phyloP scores from a whole-genome alignment of 1,140 invertebrate species.

The Dreissena polymorpha region DNA sequence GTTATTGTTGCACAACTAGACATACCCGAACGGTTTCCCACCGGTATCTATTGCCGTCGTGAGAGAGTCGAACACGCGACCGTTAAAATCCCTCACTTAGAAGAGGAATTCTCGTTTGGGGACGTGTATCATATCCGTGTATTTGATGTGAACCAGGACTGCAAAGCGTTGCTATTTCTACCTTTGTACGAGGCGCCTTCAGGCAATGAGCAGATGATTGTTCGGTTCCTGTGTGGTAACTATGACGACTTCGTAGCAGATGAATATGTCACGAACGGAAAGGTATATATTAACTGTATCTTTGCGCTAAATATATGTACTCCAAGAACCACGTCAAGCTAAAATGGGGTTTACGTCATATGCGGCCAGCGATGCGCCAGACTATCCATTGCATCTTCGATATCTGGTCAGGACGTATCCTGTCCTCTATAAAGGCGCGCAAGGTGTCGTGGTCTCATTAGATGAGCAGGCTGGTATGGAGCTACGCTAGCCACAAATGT shows the following conservation, averaged over 20 bases:
- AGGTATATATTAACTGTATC: not conserved
- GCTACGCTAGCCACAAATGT: too few relatives aligned
- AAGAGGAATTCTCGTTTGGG: not conserved
- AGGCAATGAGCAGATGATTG: not conserved
- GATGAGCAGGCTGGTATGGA: too few relatives aligned
- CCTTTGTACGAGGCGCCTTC: not conserved
- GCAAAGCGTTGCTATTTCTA: not conserved
- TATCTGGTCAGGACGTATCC: too few relatives aligned
- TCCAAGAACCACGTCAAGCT: too few relatives aligned
- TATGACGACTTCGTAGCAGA: not conserved
- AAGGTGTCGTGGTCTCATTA: too few relatives aligned
- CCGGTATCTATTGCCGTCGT: not conserved
- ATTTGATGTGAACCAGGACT: not conserved
- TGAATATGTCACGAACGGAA: not conserved
- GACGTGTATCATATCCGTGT: not conserved
- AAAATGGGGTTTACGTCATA: too few relatives aligned
- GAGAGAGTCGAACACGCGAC: not conserved
- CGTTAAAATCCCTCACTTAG: not conserved
- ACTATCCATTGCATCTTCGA: too few relatives aligned
- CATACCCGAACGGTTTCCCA: not conserved
- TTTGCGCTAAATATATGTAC: not conserved
- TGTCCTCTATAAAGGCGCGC: too few relatives aligned
- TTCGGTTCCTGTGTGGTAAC: not conserved
- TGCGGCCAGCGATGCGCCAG: too few relatives aligned
- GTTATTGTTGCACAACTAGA: not conserved